Evolutionary conservation across 1,140 invertebrate genomes (phyloP).

Genomic region (Spodoptera litura): DNA sequence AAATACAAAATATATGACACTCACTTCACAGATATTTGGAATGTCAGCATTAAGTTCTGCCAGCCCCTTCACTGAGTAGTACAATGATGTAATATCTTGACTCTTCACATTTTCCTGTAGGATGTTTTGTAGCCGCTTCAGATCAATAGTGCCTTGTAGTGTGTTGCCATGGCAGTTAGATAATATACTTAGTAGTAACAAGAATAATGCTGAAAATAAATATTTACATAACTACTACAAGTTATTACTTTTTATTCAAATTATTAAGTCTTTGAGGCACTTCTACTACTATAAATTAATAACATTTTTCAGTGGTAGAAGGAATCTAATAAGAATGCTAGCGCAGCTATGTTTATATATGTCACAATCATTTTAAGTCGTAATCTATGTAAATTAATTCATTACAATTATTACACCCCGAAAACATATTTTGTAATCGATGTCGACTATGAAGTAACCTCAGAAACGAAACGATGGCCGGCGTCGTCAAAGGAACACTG

Average conservation of each 20-base stretch:
- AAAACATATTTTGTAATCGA: background rate
- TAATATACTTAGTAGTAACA: conserved; percentile 67
- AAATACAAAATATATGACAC: conserved; percentile 14
- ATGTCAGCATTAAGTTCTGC: conserved; percentile 75
- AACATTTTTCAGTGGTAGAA: too few species aligned
- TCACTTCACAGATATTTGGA: conserved; percentile 81
- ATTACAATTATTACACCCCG: too few species aligned
- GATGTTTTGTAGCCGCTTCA: conserved; percentile 76
- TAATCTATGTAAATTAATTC: too few species aligned
- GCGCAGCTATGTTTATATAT: background rate
- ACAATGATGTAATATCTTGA: conserved; percentile 75
- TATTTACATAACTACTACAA: background rate
- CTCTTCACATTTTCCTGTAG: conserved; percentile 77
- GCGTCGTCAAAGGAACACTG: conserved; percentile 59
- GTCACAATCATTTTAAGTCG: too few species aligned
- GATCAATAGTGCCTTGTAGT: conserved; percentile 79
- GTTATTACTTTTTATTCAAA: background rate
- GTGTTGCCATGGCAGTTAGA: conserved; percentile 73
- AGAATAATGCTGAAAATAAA: conserved; percentile 66
- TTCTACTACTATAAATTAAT: background rate
- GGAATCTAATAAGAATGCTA: too few species aligned
- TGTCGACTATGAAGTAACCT: conserved; percentile 43
- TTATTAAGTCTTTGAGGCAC: background rate
- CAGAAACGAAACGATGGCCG: conserved; percentile 34
- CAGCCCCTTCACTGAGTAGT: conserved; percentile 79